Evolutionary conservation across 2,888 invertebrate species (phyloP).

Genomic region (Tenthredo distinguenda): DNA sequence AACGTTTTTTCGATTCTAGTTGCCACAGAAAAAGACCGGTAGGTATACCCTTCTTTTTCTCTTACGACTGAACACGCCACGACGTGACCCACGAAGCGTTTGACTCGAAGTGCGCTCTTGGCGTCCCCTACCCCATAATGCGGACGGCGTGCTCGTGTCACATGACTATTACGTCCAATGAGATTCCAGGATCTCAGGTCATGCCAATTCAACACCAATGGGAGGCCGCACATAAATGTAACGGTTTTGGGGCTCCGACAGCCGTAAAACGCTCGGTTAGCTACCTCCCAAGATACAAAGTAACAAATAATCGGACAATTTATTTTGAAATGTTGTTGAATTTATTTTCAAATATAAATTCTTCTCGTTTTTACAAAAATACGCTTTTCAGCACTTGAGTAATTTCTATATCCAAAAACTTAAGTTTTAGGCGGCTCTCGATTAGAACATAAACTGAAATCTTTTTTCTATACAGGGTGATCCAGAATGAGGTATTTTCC

Average conservation of each 20-base stretch:
- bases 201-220: slow-evolving; percentile 35
- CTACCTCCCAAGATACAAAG: not conserved
- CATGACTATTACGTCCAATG: slow-evolving; percentile 30
- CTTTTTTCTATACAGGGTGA: no score
- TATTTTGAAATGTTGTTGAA: not conserved
- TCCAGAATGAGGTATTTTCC: no score
- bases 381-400: no score
- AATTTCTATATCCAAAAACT: no score
- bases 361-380: no score
- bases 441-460: no score
- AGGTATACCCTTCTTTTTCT: no score
- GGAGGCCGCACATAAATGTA: slow-evolving; percentile 12
- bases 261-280: slow-evolving; percentile 2
- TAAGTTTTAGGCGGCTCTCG: no score
- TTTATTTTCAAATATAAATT: no score
- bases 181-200: not conserved
- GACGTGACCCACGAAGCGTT: not conserved
- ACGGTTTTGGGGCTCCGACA: slow-evolving; percentile 46
- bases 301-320: not conserved
- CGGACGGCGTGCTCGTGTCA: not conserved
- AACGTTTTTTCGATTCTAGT: not conserved
- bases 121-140: not conserved
- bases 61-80: no score
- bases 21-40: no score
- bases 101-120: slow-evolving; percentile 4